Evolutionary conservation across 2,797 vertebrate genomes (phyloP), one percentile per base, ranked within the genome.

Genomic region (Characodon lateralis): DNA sequence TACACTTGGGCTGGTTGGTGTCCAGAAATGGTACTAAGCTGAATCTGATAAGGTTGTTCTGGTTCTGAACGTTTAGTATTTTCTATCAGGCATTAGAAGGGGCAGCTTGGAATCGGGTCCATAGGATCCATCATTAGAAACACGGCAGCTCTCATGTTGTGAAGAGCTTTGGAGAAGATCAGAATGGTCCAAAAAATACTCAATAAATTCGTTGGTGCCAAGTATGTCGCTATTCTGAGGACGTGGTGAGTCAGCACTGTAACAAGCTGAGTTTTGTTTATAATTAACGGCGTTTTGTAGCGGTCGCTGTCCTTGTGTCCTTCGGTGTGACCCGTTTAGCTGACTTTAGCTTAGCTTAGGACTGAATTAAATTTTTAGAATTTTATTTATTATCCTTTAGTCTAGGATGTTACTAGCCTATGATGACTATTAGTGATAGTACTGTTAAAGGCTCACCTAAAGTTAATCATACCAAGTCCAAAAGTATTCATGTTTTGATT

Each of bases 151-250:
- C 43, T 46, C 41, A 18, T 68, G 82, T 26, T 26, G 69, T 66
- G 69, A 66, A 75, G 10, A 48, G 35, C 72, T 14, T 13, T 1
- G 51, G 16, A 74, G 71, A 88, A 89, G 88, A 84, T 93, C 88
- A 89, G 69, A 26, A 93, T 92, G 91, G 55, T 94, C 9, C 87
- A 83, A 73, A 93, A 94, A 24, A 84, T 95, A 56, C 24, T 95
- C 0, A 89, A 82, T 58, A 94, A 93, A 68, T 0, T 92, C 1
- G 6, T 95, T 50, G 95, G 95, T 8, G 78, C 88, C 5, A 95
- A 93, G 78, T 93, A 94, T 24, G 51, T 92, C 0, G 10, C 76
- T 12, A 76, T 95, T 58, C 4, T 91, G 1, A 91, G 83, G 84
- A 58, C 87, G 2, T 96, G 95, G 94, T 95, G 85, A 94, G 93